phyloP scores from a whole-genome alignment of 2,888 invertebrate genomes.

The Bimastos eiseni region DNA sequence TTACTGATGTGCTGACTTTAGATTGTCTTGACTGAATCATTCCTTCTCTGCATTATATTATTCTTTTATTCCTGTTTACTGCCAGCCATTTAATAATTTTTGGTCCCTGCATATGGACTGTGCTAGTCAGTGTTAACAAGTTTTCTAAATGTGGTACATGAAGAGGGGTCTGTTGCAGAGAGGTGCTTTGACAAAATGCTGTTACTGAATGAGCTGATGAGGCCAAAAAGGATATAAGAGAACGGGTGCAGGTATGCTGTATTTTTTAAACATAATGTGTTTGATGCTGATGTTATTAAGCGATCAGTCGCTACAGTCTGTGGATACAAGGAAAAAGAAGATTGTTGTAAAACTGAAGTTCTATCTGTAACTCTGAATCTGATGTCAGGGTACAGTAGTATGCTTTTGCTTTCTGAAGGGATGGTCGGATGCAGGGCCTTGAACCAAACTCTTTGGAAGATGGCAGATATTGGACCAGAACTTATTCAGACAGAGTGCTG shows the following conservation, averaged over 20 bases:
- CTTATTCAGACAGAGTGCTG: conserved; percentile 80
- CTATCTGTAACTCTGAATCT: not conserved
- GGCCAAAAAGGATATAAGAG: no score
- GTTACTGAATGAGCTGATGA: not conserved
- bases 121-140: no score
- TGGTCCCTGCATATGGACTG: no score
- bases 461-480: conserved; percentile 8
- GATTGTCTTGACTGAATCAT: no score
- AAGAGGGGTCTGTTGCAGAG: not conserved
- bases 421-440: not conserved
- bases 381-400: not conserved
- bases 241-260: not conserved
- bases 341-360: not conserved
- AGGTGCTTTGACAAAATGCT: not conserved
- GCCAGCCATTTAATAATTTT: no score
- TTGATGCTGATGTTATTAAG: not conserved
- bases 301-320: not conserved
- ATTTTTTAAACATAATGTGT: not conserved
- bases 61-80: no score
- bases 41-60: no score
- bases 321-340: not conserved
- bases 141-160: no score
- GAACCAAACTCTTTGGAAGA: not conserved
- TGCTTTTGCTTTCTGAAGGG: conserved; percentile 16
- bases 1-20: no score